A percentile compares a stretch with the other conserved stretches of the same genome.
Conservation (phyloP, 2,888 invertebrate species). For the Drosophila bunnanda region DNA sequence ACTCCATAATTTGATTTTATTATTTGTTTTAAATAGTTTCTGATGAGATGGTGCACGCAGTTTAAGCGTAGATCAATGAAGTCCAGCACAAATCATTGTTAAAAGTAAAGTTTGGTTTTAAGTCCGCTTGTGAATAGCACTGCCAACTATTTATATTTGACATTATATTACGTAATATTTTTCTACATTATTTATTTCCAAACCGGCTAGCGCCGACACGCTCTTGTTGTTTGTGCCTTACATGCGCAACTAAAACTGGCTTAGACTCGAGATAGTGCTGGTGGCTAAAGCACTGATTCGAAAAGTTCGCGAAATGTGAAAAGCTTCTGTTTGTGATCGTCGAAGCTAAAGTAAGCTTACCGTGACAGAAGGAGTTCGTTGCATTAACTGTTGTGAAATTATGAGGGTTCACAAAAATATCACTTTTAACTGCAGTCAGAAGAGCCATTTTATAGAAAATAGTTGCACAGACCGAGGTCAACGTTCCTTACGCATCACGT, state of each 20-base stretch:
- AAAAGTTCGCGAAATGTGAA: background rate
- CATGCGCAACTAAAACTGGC: background rate
- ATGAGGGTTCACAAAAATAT: too few species aligned
- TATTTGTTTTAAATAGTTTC: background rate
- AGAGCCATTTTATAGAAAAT: too few species aligned
- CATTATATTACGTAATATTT: background rate
- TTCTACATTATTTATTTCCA: constrained; percentile 1
- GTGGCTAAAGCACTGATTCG: background rate
- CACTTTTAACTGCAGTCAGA: too few species aligned
- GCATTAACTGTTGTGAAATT: too few species aligned
- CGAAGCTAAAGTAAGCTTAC: background rate
- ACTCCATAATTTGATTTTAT: background rate
- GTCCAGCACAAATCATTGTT: background rate
- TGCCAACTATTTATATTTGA: background rate
- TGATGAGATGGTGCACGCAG: background rate
- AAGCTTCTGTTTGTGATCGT: background rate
- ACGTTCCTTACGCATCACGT: too few species aligned
- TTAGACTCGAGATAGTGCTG: background rate
- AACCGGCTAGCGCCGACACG: background rate
- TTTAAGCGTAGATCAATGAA: background rate
- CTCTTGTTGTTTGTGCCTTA: background rate
- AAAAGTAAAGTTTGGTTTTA: background rate
- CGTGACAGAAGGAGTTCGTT: background rate
- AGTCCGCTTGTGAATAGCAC: background rate
- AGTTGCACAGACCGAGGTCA: too few species aligned